Evolutionary conservation across 2,113 vertebrate genomes (phyloP).

Genomic region (Acanthochromis polyacanthus): DNA sequence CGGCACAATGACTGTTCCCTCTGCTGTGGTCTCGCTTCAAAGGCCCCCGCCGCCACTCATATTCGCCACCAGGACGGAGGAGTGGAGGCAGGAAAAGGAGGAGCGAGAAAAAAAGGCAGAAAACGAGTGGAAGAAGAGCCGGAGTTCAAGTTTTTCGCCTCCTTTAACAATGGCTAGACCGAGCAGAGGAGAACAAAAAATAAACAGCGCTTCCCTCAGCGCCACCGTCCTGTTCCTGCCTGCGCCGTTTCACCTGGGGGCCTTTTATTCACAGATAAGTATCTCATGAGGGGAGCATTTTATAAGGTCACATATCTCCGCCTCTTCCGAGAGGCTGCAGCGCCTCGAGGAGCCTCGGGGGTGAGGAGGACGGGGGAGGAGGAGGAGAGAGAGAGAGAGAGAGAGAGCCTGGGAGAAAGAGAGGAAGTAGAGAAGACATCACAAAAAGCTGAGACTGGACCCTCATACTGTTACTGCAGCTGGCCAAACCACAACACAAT

Average conservation of each 20-base stretch:
- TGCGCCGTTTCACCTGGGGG: conserved; percentile 52
- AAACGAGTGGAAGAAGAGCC: conserved; percentile 41
- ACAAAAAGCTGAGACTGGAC: conserved; percentile 74
- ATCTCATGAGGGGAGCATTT: conserved; percentile 51
- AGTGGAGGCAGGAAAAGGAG: conserved; percentile 48
- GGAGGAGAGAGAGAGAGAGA: too few species aligned
- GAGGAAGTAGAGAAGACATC: conserved; percentile 83
- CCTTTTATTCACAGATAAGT: conserved; percentile 60
- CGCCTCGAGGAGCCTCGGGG: conserved; percentile 36
- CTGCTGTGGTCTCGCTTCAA: conserved; percentile 92
- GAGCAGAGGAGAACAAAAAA: conserved; percentile 44
- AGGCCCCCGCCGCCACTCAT: conserved; percentile 85
- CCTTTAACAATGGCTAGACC: conserved; percentile 39
- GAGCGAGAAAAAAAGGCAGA: conserved; percentile 29
- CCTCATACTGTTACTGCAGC: conserved; percentile 80
- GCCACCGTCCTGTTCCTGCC: conserved; percentile 47
- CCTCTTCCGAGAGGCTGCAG: conserved; percentile 27
- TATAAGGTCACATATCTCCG: conserved; percentile 55
- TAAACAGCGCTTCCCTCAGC: conserved; percentile 44
- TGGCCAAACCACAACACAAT: conserved; percentile 77
- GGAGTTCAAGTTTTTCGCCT: neutral
- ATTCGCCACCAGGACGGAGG: conserved; percentile 74
- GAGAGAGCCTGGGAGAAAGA: conserved; percentile 15
- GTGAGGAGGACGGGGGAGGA: neutral
- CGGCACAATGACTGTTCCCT: conserved; percentile 88